phyloP scores from a whole-genome alignment of 2,888 invertebrate species.

The Norana najaformis region DNA sequence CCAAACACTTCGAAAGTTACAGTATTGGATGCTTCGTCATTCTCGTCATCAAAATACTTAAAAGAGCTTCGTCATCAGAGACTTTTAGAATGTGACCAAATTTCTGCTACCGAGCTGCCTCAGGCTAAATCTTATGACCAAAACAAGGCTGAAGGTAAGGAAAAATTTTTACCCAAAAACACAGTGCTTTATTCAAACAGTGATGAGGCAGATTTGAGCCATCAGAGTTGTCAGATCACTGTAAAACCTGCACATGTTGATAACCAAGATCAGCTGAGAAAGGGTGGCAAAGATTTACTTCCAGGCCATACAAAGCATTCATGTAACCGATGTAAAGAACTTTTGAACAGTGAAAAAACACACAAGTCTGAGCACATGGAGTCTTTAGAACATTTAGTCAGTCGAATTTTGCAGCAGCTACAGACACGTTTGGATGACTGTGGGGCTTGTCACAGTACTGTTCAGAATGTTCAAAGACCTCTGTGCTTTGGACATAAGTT shows the following conservation, averaged over 20 bases:
- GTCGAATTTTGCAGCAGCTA: constrained; percentile 20
- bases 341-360: background rate
- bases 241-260: background rate
- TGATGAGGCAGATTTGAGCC: background rate
- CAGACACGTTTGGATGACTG: background rate
- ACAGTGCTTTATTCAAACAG: background rate
- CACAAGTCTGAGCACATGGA: background rate
- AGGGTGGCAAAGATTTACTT: background rate
- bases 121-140: background rate
- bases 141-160: background rate
- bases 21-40: background rate
- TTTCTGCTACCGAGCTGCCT: background rate
- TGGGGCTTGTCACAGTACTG: background rate
- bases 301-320: background rate
- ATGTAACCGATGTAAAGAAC: background rate
- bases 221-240: background rate
- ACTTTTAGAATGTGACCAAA: background rate
- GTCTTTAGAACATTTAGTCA: constrained; percentile 22
- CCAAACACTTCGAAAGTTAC: background rate
- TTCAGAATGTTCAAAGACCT: background rate
- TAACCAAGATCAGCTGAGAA: background rate
- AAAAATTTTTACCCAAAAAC: background rate
- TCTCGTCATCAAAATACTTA: background rate
- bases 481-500: background rate
- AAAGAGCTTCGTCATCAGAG: background rate